phyloP scores from a whole-genome alignment of 2,888 invertebrate genomes.

The Macaria liturata region DNA sequence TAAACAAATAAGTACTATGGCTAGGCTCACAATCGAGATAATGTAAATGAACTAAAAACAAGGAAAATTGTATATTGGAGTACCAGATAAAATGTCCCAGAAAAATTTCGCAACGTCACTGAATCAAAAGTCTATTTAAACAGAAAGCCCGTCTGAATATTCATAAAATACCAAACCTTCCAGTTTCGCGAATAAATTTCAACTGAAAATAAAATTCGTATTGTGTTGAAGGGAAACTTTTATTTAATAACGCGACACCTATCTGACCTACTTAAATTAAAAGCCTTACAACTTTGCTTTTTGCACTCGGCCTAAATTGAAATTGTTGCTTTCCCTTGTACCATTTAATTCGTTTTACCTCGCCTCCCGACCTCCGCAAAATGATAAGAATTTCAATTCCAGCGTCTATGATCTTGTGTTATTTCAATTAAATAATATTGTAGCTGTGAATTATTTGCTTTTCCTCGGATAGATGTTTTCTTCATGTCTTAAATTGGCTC shows the following conservation, averaged over 20 bases:
- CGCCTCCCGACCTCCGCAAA: conserved; percentile 17
- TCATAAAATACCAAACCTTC: conserved; percentile 1
- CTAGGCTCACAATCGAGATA: too few relatives aligned
- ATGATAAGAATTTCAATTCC: conserved; percentile 36
- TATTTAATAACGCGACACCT: conserved; percentile 26
- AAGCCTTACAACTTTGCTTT: conserved; percentile 24
- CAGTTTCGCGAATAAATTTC: conserved; percentile 1
- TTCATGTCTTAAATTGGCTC: conserved; percentile 6
- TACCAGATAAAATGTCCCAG: conserved; percentile 29
- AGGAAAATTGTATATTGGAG: conserved; percentile 39
- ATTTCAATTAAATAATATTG: conserved; percentile 31
- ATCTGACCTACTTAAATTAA: conserved; percentile 30
- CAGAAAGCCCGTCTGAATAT: background rate
- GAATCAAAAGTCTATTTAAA: conserved; percentile 1
- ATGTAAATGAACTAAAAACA: too few relatives aligned
- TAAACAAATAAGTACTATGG: too few relatives aligned
- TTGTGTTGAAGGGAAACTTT: conserved; percentile 5
- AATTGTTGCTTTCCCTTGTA: conserved; percentile 31
- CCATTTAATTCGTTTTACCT: conserved; percentile 20
- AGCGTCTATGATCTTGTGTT: conserved; percentile 25
- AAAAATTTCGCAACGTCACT: too few relatives aligned
- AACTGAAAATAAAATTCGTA: conserved; percentile 2
- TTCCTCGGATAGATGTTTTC: conserved; percentile 2
- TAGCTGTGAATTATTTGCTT: conserved; percentile 21
- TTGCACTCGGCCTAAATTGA: conserved; percentile 30